phyloP scores from a whole-genome alignment of 2,113 vertebrate genomes.

The Takifugu flavidus region DNA sequence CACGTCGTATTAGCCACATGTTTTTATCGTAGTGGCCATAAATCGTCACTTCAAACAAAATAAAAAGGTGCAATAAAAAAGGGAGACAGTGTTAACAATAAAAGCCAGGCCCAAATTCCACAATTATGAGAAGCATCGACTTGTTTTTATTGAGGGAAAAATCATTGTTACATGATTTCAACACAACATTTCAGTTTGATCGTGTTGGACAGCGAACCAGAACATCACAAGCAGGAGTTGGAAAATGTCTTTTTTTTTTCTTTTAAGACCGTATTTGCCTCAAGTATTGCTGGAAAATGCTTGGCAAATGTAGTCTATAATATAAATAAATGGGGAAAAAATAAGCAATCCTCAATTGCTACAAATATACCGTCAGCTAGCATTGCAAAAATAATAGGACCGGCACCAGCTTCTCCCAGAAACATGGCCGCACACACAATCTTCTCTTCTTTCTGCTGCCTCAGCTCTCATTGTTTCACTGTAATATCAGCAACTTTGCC shows the following conservation, averaged over 20 bases:
- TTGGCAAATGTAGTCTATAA: neutral
- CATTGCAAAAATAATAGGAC: neutral
- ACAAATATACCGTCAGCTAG: neutral
- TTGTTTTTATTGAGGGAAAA: neutral
- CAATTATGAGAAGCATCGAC: too few species aligned
- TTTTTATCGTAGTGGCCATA: constrained; percentile 19
- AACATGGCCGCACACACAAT: neutral
- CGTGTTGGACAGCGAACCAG: too few species aligned
- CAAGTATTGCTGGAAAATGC: neutral
- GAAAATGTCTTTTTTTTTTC: neutral
- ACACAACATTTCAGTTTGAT: neutral
- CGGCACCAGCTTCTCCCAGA: neutral
- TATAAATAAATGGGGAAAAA: neutral
- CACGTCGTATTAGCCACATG: constrained; percentile 12
- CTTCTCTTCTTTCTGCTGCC: neutral
- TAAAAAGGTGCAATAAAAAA: constrained; percentile 12
- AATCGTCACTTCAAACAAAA: constrained; percentile 10
- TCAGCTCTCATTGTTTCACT: neutral
- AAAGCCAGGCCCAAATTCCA: neutral
- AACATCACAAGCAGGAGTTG: neutral
- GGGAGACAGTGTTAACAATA: constrained; percentile 1
- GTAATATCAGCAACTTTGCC: constrained; percentile 1
- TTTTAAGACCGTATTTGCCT: neutral
- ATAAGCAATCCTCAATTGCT: neutral
- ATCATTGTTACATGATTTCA: neutral